Evolutionary conservation across 2,797 vertebrate genomes (phyloP).

Genomic region (Lycodopsis pacificus): DNA sequence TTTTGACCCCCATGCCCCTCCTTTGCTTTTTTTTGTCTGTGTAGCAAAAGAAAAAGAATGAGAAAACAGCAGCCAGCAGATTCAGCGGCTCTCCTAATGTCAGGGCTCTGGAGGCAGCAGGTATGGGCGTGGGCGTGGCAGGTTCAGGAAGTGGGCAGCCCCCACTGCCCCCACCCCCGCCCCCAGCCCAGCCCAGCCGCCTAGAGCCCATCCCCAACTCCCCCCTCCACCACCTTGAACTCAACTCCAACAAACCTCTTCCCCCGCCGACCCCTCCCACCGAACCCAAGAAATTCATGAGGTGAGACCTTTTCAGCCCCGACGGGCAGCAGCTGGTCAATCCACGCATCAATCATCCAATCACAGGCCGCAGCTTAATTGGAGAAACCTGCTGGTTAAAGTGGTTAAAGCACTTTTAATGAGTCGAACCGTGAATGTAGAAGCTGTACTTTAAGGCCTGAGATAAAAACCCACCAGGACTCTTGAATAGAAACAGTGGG

Average conservation of each 20-base stretch:
- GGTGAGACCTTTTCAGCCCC: slow-evolving; percentile 89
- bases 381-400: slow-evolving; percentile 7
- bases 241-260: slow-evolving; percentile 98
- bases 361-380: slow-evolving; percentile 39
- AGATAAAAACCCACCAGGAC: neutral
- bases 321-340: slow-evolving; percentile 52
- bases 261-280: slow-evolving; percentile 95
- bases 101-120: slow-evolving; percentile 94
- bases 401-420: slow-evolving; percentile 23
- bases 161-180: slow-evolving; percentile 65
- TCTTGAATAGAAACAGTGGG: slow-evolving; percentile 41
- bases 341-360: slow-evolving; percentile 51
- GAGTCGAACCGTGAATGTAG: slow-evolving; percentile 23
- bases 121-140: slow-evolving; percentile 74
- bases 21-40: slow-evolving; percentile 78
- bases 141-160: slow-evolving; percentile 70
- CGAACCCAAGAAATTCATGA: slow-evolving; percentile 98
- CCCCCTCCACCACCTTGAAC: slow-evolving; percentile 96
- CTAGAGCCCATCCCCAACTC: slow-evolving; percentile 98
- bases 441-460: neutral
- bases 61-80: slow-evolving; percentile 95
- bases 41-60: slow-evolving; percentile 99
- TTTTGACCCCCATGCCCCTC: slow-evolving; percentile 68
- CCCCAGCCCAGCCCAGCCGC: slow-evolving; percentile 88
- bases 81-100: slow-evolving; percentile 98